A percentile compares a stretch with the other conserved stretches of the same genome.
phyloP scores from a whole-genome alignment of 2,888 invertebrate genomes.

The Trissolcus brochymenae region DNA sequence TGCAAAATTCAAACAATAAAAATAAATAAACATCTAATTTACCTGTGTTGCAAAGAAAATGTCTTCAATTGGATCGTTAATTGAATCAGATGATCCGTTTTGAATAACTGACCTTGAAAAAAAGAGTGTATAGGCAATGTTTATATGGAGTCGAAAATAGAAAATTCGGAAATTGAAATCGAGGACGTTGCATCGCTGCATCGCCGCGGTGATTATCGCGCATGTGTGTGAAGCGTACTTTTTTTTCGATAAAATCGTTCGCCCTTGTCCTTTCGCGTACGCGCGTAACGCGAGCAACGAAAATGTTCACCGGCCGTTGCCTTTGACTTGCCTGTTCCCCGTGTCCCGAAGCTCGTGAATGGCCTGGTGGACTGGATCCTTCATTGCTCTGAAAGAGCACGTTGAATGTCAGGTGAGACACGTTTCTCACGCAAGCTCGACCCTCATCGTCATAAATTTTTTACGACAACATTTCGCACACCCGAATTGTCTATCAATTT shows the following conservation, averaged over 20 bases:
- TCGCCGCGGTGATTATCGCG: conserved; percentile 16
- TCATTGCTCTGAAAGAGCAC: neutral
- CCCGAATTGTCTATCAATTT: too few relatives aligned
- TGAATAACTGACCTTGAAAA: too few relatives aligned
- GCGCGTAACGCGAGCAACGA: conserved; percentile 31
- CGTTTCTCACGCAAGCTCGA: neutral
- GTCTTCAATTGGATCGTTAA: too few relatives aligned
- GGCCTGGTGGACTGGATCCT: neutral
- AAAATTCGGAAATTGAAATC: neutral
- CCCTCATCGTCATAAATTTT: conserved; percentile 4
- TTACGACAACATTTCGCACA: neutral
- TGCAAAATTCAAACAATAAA: too few relatives aligned
- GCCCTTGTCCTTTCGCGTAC: conserved; percentile 41
- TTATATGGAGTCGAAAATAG: too few relatives aligned
- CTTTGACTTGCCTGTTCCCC: conserved; percentile 19
- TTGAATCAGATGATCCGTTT: too few relatives aligned
- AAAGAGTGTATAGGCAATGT: too few relatives aligned
- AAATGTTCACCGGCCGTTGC: conserved; percentile 37
- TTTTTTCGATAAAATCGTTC: conserved; percentile 31
- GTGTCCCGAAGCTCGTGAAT: neutral
- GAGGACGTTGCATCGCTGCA: neutral
- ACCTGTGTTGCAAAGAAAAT: too few relatives aligned
- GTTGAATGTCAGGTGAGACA: conserved; percentile 42
- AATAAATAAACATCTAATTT: too few relatives aligned
- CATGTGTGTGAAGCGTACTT: conserved; percentile 18